phyloP scores from a whole-genome alignment of 1,140 invertebrate genomes.

The Pogonomyrmex californicus region DNA sequence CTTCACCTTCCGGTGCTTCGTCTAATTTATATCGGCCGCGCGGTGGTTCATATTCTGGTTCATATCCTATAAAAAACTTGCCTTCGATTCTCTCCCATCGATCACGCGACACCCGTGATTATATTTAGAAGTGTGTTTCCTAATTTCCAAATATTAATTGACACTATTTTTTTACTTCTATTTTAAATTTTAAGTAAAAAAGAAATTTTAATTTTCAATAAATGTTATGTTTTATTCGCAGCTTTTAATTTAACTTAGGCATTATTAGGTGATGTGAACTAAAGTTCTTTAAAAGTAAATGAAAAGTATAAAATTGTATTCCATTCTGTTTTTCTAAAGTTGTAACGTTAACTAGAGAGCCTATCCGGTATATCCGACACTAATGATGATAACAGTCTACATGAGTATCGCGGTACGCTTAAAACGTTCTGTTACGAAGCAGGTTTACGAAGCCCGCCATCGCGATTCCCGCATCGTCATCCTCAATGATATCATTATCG shows the following conservation, averaged over 20 bases:
- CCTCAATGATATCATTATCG: constrained; percentile 64
- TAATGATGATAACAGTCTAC: constrained; percentile 31
- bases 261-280: not conserved
- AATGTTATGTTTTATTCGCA: not conserved
- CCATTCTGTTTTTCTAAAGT: not conserved
- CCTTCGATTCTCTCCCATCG: constrained; percentile 3
- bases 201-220: not conserved
- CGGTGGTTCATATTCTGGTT: not conserved
- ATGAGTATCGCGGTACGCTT: not conserved
- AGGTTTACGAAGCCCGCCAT: constrained; percentile 32
- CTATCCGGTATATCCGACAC: not conserved
- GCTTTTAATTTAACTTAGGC: no score
- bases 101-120: not conserved
- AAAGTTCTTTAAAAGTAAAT: not conserved
- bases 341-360: not conserved
- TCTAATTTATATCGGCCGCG: constrained; percentile 31
- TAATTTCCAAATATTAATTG: not conserved
- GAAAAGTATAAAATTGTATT: not conserved
- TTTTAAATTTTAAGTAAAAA: not conserved
- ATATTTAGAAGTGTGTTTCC: not conserved
- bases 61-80: not conserved
- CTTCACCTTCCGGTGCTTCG: constrained; percentile 25
- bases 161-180: not conserved
- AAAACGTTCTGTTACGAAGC: not conserved
- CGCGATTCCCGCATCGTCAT: constrained; percentile 59